Percentiles rank a stretch among this genome's conserved stretches.
Conservation (phyloP, 2,113 vertebrate genomes). For the Ursus arctos region DNA sequence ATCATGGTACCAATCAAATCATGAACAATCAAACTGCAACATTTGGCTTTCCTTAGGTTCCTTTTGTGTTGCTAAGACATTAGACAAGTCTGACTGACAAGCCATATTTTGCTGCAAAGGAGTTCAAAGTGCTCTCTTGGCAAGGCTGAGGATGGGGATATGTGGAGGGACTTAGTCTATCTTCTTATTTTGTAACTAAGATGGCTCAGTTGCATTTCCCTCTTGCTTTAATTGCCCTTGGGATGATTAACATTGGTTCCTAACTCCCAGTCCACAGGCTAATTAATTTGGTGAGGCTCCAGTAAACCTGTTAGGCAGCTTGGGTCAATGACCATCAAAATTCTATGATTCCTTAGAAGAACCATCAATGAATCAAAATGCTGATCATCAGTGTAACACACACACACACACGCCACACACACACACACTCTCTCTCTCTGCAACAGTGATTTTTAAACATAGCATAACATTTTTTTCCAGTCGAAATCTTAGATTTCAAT, state of each 20-base stretch:
- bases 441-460: neutral
- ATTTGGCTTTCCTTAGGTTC: constrained; percentile 54
- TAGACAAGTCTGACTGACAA: constrained; percentile 46
- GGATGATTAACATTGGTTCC: neutral
- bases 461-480: neutral
- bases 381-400: neutral
- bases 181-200: constrained; percentile 25
- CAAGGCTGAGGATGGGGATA: neutral
- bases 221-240: constrained; percentile 7
- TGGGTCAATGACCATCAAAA: constrained; percentile 50
- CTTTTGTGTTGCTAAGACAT: constrained; percentile 53
- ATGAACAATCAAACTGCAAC: constrained; percentile 59
- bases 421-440: neutral
- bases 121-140: neutral
- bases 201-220: neutral
- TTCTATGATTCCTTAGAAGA: constrained; percentile 45
- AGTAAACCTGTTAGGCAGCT: neutral
- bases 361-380: constrained; percentile 30
- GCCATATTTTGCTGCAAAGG: constrained; percentile 20
- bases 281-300: constrained; percentile 51
- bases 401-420: neutral
- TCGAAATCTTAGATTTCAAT: constrained; percentile 51
- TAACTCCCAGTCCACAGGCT: neutral
- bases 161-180: neutral
- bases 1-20: constrained; percentile 69